These are phyloP conservation scores for Coelopa pilipes DNA, from an alignment of 2,888 invertebrate genomes.

Conservation along the genomic window DNA sequence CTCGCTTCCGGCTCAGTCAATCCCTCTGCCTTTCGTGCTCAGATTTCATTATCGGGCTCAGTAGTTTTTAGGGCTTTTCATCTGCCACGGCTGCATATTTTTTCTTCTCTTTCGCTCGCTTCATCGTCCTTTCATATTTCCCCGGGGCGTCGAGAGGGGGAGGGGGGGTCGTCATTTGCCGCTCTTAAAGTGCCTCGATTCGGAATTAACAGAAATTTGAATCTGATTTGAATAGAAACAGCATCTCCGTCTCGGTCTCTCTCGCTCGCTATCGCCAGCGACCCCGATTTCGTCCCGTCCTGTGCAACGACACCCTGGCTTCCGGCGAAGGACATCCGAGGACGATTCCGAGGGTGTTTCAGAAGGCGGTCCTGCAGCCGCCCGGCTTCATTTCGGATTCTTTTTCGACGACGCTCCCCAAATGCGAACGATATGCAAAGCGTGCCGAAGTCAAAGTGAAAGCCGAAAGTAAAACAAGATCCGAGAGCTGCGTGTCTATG, in stretches of 20 bases:
- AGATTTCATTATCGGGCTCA: too few species aligned
- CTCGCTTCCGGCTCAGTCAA: too few species aligned
- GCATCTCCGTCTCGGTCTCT: not conserved
- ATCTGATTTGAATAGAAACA: constrained; percentile 20
- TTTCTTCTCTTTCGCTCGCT: not conserved
- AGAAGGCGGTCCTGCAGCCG: too few species aligned
- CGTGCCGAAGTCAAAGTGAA: not conserved
- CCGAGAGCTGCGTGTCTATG: not conserved
- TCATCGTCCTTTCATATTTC: not conserved
- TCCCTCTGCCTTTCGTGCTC: too few species aligned
- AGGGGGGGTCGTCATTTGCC: not conserved
- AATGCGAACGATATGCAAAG: constrained; percentile 17
- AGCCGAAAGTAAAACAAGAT: not conserved
- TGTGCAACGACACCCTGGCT: not conserved
- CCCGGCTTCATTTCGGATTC: constrained; percentile 8
- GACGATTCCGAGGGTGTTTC: too few species aligned
- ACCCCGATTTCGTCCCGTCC: too few species aligned
- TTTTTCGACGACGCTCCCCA: constrained; percentile 3
- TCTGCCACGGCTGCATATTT: not conserved
- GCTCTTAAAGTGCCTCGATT: constrained; percentile 16
- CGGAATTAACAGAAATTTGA: constrained; percentile 27
- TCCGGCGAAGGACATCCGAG: too few species aligned
- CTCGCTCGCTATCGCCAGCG: too few species aligned
- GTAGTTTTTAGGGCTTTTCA: too few species aligned
- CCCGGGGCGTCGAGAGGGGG: too few species aligned